Conservation (phyloP, 2,113 vertebrate genomes). For the Hylia prasina region DNA sequence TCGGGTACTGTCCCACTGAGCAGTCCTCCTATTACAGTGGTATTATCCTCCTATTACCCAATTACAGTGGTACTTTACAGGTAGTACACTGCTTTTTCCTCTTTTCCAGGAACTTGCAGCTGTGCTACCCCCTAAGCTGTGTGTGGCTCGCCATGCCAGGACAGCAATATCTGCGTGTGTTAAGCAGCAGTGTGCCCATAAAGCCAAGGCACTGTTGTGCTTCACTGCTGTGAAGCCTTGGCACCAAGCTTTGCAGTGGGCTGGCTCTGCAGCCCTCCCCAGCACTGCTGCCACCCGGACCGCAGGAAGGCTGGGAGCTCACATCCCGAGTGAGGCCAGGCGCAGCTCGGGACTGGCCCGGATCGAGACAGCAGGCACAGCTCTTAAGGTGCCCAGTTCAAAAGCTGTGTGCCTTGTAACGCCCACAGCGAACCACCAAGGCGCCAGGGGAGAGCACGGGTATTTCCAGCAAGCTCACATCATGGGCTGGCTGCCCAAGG, state of each 20-base stretch:
- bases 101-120: not conserved
- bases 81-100: not conserved
- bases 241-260: too few species aligned
- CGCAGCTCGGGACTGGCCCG: not conserved
- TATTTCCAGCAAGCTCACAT: not conserved
- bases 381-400: not conserved
- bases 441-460: not conserved
- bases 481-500: not conserved
- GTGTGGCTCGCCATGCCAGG: not conserved
- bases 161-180: not conserved
- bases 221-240: not conserved
- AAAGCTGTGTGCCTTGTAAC: not conserved
- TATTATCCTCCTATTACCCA: too few species aligned
- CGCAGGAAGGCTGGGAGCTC: not conserved
- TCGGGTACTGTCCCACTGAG: not conserved
- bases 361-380: too few species aligned
- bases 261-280: not conserved
- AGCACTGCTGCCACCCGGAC: not conserved
- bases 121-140: not conserved
- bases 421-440: not conserved
- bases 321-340: fast-evolving
- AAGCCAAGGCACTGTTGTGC: not conserved
- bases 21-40: not conserved
- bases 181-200: not conserved
- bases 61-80: not conserved